Base-by-base conservation (phyloP, 1,140 invertebrate species). In the Cardiocondyla obscurior region DNA sequence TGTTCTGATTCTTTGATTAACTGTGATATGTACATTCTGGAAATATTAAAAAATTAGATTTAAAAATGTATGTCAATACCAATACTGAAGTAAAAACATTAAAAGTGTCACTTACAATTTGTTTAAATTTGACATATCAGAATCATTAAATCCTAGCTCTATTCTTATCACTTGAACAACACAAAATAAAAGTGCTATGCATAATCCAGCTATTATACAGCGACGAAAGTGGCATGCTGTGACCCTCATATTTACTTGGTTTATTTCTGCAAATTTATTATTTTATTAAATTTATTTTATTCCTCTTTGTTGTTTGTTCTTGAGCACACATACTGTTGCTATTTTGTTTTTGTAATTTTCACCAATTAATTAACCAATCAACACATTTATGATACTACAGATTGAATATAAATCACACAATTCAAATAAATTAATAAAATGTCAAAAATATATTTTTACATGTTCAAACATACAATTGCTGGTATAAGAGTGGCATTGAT, bases 71-170 rank as follows among this genome's bases (percentile, higher is more conserved):
- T 51, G 46, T 25, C 5, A 57, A 70, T 36, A 42, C 57, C 60
- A 22, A 22, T 25, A 82, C 49, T 69, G 42, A 44, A 39, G 14
- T 30, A 16, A 67, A 1, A 65, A 22, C 14, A 44, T 39, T 22
- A 58, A 55, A 57, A 65, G 53, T 5, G n/a, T 42, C 51, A 88
- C 92, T 92, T 57, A 94, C 93, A 94, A 85, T 81, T 93, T 94
- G 19, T 92, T 90, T 39, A 88, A 53, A 73, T 93, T 92, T 8
- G 89, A 85, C 4, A 92, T 30, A 44, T 93, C 89, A 42, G 81
- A 53, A 12, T 92, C 90, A 64, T 83, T 88, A 10, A 89, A 89
- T 55, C 77, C 69, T 8, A 90, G 39, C 64, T 91, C 90, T 2
- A 84, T 89, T 81, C 85, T 90, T 22, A 93, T 79, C 2, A 93